Evolutionary conservation across 2,113 vertebrate species (phyloP).

Genomic region (Setophaga petechia): DNA sequence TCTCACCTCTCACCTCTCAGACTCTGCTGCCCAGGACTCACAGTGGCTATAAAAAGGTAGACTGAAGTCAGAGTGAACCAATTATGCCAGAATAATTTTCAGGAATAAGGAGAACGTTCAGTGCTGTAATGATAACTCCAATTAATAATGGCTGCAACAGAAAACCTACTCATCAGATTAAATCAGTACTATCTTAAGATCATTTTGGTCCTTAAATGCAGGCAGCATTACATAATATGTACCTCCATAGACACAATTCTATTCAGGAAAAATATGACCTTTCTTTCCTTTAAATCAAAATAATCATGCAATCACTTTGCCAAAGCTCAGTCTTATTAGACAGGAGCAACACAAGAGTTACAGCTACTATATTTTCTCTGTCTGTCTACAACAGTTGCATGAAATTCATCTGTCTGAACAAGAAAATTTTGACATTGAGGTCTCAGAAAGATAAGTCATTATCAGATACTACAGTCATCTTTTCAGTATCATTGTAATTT

Average conservation of each 20-base stretch:
- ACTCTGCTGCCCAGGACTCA: background rate
- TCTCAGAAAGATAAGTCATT: constrained; percentile 61
- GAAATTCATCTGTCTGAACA: constrained; percentile 52
- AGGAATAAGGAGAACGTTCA: background rate
- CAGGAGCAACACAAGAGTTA: constrained; percentile 14
- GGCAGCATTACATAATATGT: background rate
- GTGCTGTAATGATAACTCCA: background rate
- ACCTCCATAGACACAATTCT: background rate
- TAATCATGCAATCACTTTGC: constrained; percentile 45
- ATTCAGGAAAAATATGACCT: constrained; percentile 28
- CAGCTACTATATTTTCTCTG: constrained; percentile 41
- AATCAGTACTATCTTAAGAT: background rate
- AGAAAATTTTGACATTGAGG: constrained; percentile 47
- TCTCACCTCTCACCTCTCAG: background rate
- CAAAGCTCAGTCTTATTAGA: constrained; percentile 53
- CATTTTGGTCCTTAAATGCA: background rate
- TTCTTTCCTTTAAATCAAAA: constrained; percentile 66
- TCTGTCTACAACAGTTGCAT: constrained; percentile 29
- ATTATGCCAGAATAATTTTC: constrained; percentile 39
- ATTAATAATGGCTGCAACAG: constrained; percentile 6
- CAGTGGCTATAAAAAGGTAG: background rate
- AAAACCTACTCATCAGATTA: background rate
- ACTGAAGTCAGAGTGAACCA: constrained; percentile 29
- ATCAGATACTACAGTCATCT: constrained; percentile 3
- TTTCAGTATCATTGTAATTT: constrained; percentile 29